These are phyloP conservation scores for Columba livia DNA, from an alignment of 2,113 vertebrate species.

Conservation along the genomic window DNA sequence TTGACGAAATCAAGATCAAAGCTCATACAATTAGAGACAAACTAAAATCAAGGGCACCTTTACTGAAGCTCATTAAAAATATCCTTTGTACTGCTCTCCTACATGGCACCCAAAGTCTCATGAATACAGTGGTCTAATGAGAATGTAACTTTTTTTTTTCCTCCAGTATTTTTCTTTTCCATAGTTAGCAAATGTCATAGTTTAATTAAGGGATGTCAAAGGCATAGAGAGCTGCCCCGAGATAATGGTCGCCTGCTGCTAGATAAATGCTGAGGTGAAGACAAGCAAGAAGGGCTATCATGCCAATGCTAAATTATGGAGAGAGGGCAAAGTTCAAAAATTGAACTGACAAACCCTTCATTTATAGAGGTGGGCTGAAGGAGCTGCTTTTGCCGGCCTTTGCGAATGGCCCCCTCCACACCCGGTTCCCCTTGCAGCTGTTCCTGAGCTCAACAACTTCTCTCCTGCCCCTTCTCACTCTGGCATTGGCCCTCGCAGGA, in stretches of 20 bases:
- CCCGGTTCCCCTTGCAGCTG: rapidly evolving
- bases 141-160: neutral
- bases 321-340: slow-evolving; percentile 9
- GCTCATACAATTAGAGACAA: neutral
- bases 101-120: slow-evolving; percentile 13
- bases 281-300: slow-evolving; percentile 17
- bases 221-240: slow-evolving; percentile 27
- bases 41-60: slow-evolving; percentile 54
- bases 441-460: neutral
- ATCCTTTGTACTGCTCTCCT: neutral
- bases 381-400: neutral
- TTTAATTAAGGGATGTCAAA: slow-evolving; percentile 71
- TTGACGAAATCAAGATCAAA: slow-evolving; percentile 49
- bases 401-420: neutral
- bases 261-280: slow-evolving; percentile 56
- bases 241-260: slow-evolving; percentile 51
- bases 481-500: neutral
- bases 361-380: neutral
- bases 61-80: slow-evolving; percentile 54
- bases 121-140: slow-evolving; percentile 29
- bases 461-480: neutral
- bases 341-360: neutral
- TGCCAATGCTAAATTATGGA: neutral
- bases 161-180: slow-evolving; percentile 37
- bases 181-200: slow-evolving; percentile 44